Evolutionary conservation across 2,888 invertebrate species (phyloP), one percentile per base, ranked within the genome.

Genomic region (Microctonus hyperodae): DNA sequence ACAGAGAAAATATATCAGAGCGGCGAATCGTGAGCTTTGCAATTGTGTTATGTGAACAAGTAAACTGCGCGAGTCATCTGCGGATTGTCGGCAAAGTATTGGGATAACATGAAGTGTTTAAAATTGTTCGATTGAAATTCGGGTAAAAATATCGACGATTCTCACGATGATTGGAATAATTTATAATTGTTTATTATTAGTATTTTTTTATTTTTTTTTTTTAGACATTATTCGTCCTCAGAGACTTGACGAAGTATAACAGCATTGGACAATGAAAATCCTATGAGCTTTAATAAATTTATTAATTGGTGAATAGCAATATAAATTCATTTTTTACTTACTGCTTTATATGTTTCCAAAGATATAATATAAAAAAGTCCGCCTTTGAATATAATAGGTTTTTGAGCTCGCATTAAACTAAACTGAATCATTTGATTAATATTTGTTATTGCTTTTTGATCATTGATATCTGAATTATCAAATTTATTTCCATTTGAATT

Each of bases 11-110:
- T n/a, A n/a, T n/a, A n/a, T n/a, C n/a, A n/a, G 22, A 50, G 2
- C 50, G 9, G 22, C 25, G 23, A 22, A 23, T 23, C 44, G 55
- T 37, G n/a, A 44, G 50, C 33, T 33, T 48, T 59, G 50, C 9
- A 16, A 44, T 64, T 59, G 33, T 57, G 70, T 67, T 69, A 74
- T 70, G 74, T 73, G 76, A 51, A 11, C 76, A 78, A 76, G 75
- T 77, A 76, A 77, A 81, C 79, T 81, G 81, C 79, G 80, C 81
- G 80, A 81, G 79, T 82, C 81, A 81, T 82, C 81, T 82, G 80
- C 81, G 79, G 79, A 73, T 77, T 74, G 78, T 79, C 79, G 76
- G 73, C 74, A 74, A 76, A 73, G 67, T 72, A 81, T 68, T 73
- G 74, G 79, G 78, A 71, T 69, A 76, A 13, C 76, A 83, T 75